A percentile compares a stretch with the other conserved stretches of the same genome.
Conservation (phyloP, 2,888 invertebrate genomes). For the Cepaea hortensis region DNA sequence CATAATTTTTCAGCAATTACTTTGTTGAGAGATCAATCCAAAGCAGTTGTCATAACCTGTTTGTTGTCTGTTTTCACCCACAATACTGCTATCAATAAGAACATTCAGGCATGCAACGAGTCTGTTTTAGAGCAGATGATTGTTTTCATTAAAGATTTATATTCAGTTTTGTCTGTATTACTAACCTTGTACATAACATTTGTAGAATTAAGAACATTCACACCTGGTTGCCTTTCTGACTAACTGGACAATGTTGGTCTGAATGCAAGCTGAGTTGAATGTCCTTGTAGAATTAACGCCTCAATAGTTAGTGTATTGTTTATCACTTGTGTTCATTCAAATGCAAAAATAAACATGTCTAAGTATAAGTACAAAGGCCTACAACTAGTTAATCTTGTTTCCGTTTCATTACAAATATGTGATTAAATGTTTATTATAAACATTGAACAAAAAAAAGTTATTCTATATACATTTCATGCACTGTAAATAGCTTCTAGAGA, state of each 20-base stretch:
- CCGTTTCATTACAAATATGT: conserved; percentile 5
- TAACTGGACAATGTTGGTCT: background rate
- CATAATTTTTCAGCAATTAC: too few species aligned
- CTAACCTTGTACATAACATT: conserved; percentile 35
- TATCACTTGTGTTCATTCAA: background rate
- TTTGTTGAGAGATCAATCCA: too few species aligned
- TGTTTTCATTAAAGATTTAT: background rate
- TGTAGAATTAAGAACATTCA: background rate
- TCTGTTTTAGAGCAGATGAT: conserved; percentile 35
- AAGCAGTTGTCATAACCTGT: too few species aligned
- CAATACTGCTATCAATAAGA: background rate
- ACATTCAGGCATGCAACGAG: conserved; percentile 16
- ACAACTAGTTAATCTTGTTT: background rate
- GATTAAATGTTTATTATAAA: background rate
- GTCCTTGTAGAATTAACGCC: background rate
- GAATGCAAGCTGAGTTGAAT: background rate
- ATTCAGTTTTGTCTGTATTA: conserved; percentile 5
- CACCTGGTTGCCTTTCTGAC: background rate
- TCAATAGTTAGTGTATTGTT: background rate
- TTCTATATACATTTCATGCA: conserved; percentile 15
- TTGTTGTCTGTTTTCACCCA: too few species aligned
- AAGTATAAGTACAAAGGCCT: background rate
- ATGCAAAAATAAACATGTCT: too few species aligned
- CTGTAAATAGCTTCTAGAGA: conserved; percentile 38
- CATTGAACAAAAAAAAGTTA: background rate